Percentiles rank a stretch among this genome's conserved stretches.
Conservation (phyloP, 1,140 invertebrate species). For the Ectropis grisescens region DNA sequence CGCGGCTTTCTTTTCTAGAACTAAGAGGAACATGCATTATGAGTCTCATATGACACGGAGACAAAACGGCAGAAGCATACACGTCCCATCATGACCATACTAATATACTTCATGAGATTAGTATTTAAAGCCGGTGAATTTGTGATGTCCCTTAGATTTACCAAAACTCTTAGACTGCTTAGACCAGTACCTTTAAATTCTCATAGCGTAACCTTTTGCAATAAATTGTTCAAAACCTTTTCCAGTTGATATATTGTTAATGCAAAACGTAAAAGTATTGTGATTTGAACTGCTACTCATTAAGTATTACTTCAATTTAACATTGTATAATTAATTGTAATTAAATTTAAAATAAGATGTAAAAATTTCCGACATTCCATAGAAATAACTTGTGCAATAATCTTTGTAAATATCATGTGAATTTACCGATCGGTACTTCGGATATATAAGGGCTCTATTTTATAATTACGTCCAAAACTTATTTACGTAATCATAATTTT, state of each 20-base stretch:
- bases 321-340: conserved; percentile 11
- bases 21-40: conserved; percentile 77
- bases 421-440: no score
- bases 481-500: neutral
- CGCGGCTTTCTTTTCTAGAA: conserved; percentile 79
- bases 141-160: conserved; percentile 48
- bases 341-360: conserved; percentile 9
- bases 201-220: conserved; percentile 22
- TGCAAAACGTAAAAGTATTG: neutral
- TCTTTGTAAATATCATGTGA: conserved; percentile 34
- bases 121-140: conserved; percentile 37
- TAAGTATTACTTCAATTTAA: conserved; percentile 12
- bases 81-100: conserved; percentile 39
- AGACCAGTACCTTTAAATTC: conserved; percentile 44
- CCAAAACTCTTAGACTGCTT: conserved; percentile 29
- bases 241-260: conserved; percentile 1
- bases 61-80: conserved; percentile 34
- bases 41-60: conserved; percentile 68
- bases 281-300: conserved; percentile 2
- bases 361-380: conserved; percentile 48
- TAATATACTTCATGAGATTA: conserved; percentile 14
- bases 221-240: no score
- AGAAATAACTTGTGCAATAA: conserved; percentile 60
- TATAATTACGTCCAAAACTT: neutral
- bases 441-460: conserved; percentile 15